phyloP scores from a whole-genome alignment of 2,888 invertebrate species.

The Torymus texanus region DNA sequence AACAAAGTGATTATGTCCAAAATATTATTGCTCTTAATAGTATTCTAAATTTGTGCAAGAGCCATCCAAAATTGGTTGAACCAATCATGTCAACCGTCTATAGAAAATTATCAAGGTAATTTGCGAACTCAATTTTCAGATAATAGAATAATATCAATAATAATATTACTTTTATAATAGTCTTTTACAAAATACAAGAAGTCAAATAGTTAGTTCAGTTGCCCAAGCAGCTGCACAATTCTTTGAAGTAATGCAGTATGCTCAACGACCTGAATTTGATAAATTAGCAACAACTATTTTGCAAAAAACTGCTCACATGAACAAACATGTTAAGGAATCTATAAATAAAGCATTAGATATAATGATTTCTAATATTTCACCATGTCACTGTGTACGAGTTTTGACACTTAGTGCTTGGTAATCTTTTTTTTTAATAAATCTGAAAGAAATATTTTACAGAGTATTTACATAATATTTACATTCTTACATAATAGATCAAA shows the following conservation, averaged over 20 bases:
- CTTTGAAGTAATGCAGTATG: constrained; percentile 54
- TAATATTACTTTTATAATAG: not conserved
- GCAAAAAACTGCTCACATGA: constrained; percentile 60
- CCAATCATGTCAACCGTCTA: no score
- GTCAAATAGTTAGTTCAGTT: constrained; percentile 5
- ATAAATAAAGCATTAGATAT: constrained; percentile 60
- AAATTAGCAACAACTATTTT: constrained; percentile 57
- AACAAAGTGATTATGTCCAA: not conserved
- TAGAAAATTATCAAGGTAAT: no score
- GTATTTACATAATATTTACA: no score
- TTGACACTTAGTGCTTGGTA: constrained; percentile 7
- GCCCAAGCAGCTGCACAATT: constrained; percentile 11
- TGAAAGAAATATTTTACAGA: no score
- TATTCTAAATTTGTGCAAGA: not conserved
- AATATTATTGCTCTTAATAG: constrained; percentile 4
- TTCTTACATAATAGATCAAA: no score
- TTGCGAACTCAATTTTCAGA: no score
- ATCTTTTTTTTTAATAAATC: not conserved
- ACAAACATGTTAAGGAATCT: constrained; percentile 58
- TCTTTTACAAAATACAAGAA: constrained; percentile 27
- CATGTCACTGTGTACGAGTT: constrained; percentile 55
- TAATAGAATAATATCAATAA: no score
- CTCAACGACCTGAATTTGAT: constrained; percentile 61
- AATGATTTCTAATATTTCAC: constrained; percentile 55
- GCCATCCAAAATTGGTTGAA: no score